Base-by-base conservation (phyloP, 2,113 vertebrate genomes). In the Petroica traversi region DNA sequence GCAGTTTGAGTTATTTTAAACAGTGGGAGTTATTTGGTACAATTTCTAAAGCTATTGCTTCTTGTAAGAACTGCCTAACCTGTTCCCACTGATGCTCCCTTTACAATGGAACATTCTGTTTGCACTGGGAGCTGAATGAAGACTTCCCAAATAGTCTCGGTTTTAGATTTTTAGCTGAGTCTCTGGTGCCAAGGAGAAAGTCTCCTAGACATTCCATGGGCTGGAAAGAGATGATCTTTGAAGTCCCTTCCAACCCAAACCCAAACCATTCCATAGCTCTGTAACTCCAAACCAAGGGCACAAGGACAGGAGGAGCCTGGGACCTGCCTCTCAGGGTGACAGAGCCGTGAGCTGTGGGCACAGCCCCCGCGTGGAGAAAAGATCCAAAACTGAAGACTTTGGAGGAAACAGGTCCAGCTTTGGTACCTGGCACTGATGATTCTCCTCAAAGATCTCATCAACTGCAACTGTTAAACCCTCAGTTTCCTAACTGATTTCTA, bases 311-410 rank as follows among this genome's bases (percentile, higher is more conserved):
- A 61, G 31, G 25, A 24, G 20, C 4, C 63, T 46, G 13, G 11
- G 28, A 55, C 57, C 38, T 1, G 3, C 46, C 52, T 48, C 18
- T 26, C 16, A 34, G 34, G 41, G 24, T 17, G 17, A 59, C 26
- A 73, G 23, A 59, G 36, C 76, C 26, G 36, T 33, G 33, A 91
- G n/a, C 67, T 14, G 12, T 26, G 88, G 38, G 46, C 34, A 78
- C 15, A 3, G 94, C 93, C 93, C 95, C 66, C 92, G 54, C 43
- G 85, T 96, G 96, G 89, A 25, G 69, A 57, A 80, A 34, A 28
- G 6, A 26, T 7, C 54, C 28, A 9, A 57, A 73, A 13, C 6
- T 57, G 36, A 46, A 89, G 40, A 51, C 9, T 58, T 33, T 5
- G 6, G 26, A 48, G 12, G 17, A n/a, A 79, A 80, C 64, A 43